A percentile compares a stretch with the other conserved stretches of the same genome.
Conservation (phyloP, 1,140 invertebrate species). For the Ceratoteleas bidentatus region DNA sequence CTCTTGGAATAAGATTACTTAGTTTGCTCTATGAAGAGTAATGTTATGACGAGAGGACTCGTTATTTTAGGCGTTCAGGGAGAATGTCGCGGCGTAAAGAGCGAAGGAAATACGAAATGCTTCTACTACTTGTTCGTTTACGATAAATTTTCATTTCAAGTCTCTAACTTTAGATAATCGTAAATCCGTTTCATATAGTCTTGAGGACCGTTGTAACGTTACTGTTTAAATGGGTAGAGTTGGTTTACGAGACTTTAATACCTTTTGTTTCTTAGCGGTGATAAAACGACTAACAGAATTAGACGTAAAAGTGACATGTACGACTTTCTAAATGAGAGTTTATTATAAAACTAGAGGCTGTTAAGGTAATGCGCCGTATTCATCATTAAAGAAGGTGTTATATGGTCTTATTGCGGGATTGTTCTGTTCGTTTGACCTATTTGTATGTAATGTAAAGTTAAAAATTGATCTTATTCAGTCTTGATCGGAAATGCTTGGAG, state of each 20-base stretch:
- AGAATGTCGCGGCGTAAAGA: background rate
- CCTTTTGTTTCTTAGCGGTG: background rate
- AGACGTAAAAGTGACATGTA: background rate
- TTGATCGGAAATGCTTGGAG: too few relatives aligned
- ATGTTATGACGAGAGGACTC: background rate
- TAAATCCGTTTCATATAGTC: background rate
- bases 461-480: too few relatives aligned
- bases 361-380: background rate
- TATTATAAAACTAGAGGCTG: slow-evolving; percentile 13
- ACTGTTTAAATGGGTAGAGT: background rate
- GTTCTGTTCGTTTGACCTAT: background rate
- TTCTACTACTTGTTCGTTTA: background rate
- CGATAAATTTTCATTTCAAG: slow-evolving; percentile 42
- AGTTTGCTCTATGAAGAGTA: background rate
- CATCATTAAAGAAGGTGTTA: background rate
- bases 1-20: background rate
- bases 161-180: slow-evolving; percentile 10
- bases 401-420: background rate
- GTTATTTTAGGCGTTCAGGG: background rate
- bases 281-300: slow-evolving; percentile 19
- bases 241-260: slow-evolving; percentile 10
- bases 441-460: too few relatives aligned
- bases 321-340: slow-evolving; percentile 28
- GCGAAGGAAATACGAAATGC: slow-evolving; percentile 5
- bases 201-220: background rate